Conservation (phyloP, 2,888 invertebrate genomes). For the Stenurella melanura region DNA sequence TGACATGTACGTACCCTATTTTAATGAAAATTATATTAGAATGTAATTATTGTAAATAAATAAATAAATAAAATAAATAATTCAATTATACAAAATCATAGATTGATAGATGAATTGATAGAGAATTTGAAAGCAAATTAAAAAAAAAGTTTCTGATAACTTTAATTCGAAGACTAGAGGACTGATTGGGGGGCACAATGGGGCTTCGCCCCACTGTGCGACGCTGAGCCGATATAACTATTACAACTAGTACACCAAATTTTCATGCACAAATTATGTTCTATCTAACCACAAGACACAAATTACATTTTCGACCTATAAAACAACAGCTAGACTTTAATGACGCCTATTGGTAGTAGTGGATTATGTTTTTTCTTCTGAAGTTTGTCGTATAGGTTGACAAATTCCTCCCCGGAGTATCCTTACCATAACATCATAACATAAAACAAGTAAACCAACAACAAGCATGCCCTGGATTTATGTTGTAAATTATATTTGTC, state of each 20-base stretch:
- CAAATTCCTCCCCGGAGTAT: constrained; percentile 62
- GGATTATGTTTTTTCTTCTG: constrained; percentile 31
- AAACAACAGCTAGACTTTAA: constrained; percentile 17
- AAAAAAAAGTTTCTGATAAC: too few relatives aligned
- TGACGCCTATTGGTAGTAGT: constrained; percentile 29
- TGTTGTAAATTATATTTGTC: constrained; percentile 71
- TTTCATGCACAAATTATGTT: background rate
- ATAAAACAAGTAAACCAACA: constrained; percentile 69
- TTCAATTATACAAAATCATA: too few relatives aligned
- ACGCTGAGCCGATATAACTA: background rate
- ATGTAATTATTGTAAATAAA: too few relatives aligned
- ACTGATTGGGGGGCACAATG: too few relatives aligned
- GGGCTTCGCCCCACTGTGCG: too few relatives aligned
- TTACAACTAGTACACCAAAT: background rate
- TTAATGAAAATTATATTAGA: too few relatives aligned
- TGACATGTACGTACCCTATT: too few relatives aligned
- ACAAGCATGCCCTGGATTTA: constrained; percentile 69
- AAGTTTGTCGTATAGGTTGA: constrained; percentile 48
- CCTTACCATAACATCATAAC: constrained; percentile 65
- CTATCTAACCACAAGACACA: background rate
- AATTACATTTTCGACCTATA: constrained; percentile 15
- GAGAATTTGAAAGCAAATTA: too few relatives aligned
- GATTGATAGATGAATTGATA: too few relatives aligned
- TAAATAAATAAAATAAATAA: too few relatives aligned
- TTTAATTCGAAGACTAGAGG: too few relatives aligned